phyloP scores from a whole-genome alignment of 2,888 invertebrate genomes.

The Bombyx huttoni region DNA sequence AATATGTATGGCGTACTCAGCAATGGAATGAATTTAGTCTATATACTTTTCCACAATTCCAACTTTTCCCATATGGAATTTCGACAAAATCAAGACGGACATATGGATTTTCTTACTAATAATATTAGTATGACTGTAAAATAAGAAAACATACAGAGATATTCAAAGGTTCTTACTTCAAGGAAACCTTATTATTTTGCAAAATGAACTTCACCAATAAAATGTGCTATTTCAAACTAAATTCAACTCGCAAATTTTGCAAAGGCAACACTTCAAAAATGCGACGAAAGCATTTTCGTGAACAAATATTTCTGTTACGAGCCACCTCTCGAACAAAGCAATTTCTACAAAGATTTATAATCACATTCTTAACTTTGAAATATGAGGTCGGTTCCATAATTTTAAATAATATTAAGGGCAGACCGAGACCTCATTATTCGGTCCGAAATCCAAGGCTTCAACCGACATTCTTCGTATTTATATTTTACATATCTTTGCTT shows the following conservation, averaged over 20 bases:
- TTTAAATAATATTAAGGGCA: slow-evolving; percentile 6
- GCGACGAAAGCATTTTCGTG: slow-evolving; percentile 14
- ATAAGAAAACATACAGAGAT: not conserved
- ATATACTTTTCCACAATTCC: no score
- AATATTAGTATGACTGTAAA: not conserved
- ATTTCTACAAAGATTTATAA: slow-evolving; percentile 13
- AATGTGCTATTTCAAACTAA: slow-evolving; percentile 12
- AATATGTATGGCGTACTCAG: no score
- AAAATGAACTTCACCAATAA: not conserved
- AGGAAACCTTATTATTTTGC: not conserved
- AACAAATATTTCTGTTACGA: slow-evolving; percentile 10
- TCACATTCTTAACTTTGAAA: slow-evolving; percentile 15
- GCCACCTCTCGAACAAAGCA: slow-evolving; percentile 11
- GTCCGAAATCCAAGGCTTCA: not conserved
- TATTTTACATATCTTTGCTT: not conserved
- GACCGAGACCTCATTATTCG: not conserved
- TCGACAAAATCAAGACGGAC: no score
- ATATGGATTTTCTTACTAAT: no score
- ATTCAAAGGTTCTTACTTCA: not conserved
- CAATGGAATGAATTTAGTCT: no score
- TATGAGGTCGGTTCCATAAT: slow-evolving; percentile 8
- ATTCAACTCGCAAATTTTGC: slow-evolving; percentile 8
- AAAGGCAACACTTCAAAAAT: slow-evolving; percentile 12
- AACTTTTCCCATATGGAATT: no score
- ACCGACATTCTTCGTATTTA: not conserved